Evolutionary conservation across 2,888 invertebrate species (phyloP), one percentile per base, ranked within the genome.

Genomic region (Lysandra coridon): DNA sequence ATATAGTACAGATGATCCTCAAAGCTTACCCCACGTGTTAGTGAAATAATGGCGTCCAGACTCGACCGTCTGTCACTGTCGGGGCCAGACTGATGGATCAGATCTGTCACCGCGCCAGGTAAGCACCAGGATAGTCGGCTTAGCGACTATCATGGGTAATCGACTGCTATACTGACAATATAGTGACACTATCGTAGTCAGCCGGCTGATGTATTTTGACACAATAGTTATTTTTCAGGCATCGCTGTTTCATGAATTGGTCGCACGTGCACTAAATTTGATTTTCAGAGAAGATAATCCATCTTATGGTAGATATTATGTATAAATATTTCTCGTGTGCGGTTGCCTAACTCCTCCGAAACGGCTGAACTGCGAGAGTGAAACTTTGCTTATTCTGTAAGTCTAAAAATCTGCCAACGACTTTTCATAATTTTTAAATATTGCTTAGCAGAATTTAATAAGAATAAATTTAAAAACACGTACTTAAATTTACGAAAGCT

Each of bases 11-110:
- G 33, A 69, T 69, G 33, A 69, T 69, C 33, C 33, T 69, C 69
- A 1, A 14, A 33, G 69, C 69, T 69, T 37, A 69, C 5, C 69
- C 69, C 69, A 69, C 69, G 69, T 37, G 69, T 69, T 33, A 12
- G 12, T 33, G 14, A 69, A 69, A 69, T 69, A 69, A 69, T 69
- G 10, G 14, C 69, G 4, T 14, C 69, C 33, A 69, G 69, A 69
- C 69, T 69, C 33, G 17, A 69, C 17, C 69, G 69, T 69, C 33
- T 14, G 14, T 69, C 69, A 69, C 37, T 69, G 69, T 69, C 69
- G 17, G 69, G 33, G 33, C 69, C 69, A 69, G 69, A 69, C 69
- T 69, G 69, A 69, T 69, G 69, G 69, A 69, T 69, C 69, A 69
- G 69, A 37, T 69, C 69, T 69, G 69, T 69, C 69, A 69, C 64